These are phyloP conservation scores for Cydia amplana DNA, from an alignment of 1,140 invertebrate species.

Conservation along the genomic window DNA sequence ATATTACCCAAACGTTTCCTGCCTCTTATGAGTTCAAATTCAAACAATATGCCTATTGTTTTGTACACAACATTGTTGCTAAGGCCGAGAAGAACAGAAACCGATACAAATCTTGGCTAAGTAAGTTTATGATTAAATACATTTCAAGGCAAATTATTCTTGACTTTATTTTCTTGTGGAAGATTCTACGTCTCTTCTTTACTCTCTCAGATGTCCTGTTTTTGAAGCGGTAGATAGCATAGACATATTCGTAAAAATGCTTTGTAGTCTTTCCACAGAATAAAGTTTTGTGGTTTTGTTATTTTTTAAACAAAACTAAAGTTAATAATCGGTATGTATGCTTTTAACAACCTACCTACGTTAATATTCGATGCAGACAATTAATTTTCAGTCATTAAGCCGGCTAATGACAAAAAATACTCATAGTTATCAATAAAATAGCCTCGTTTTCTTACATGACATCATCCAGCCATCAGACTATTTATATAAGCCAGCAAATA, in stretches of 20 bases:
- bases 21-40: background rate
- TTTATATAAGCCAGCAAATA: conserved; percentile 29
- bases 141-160: too few species aligned
- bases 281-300: too few species aligned
- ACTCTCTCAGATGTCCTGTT: too few species aligned
- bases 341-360: background rate
- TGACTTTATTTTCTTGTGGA: too few species aligned
- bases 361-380: background rate
- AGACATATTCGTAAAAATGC: too few species aligned
- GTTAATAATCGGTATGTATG: too few species aligned
- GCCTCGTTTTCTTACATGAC: conserved; percentile 27
- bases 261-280: too few species aligned
- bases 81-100: background rate
- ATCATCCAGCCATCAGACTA: conserved; percentile 28
- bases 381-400: background rate
- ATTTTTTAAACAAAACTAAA: too few species aligned
- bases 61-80: conserved; percentile 7
- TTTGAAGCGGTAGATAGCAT: too few species aligned
- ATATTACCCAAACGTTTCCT: background rate
- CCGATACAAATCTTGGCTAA: background rate
- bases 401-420: conserved; percentile 8
- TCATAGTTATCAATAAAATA: conserved; percentile 5
- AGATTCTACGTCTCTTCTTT: too few species aligned
- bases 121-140: too few species aligned
- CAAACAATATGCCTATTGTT: conserved; percentile 4